Evolutionary conservation across 2,797 vertebrate genomes (phyloP).

Genomic region (Poecilia velifera): DNA sequence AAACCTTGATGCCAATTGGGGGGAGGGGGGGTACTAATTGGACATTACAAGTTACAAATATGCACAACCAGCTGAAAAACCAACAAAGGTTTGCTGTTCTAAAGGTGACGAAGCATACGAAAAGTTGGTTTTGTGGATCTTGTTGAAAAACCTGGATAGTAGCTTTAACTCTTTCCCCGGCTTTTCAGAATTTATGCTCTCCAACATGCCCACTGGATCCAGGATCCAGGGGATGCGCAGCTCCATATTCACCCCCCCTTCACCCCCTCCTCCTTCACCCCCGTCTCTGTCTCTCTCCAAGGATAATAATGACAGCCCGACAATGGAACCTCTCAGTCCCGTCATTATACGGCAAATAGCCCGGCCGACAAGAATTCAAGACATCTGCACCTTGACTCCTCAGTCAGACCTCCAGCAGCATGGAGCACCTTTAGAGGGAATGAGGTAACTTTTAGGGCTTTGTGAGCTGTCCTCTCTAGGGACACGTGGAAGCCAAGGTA

Average conservation of each 20-base stretch:
- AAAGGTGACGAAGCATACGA: not conserved
- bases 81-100: not conserved
- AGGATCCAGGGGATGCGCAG: slow-evolving; percentile 68
- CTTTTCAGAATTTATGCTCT: slow-evolving; percentile 58
- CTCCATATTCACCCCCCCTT: not conserved
- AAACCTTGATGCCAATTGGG: not conserved
- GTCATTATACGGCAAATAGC: slow-evolving; percentile 17
- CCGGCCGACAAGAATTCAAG: not conserved
- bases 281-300: not conserved
- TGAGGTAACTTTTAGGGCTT: not conserved
- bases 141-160: not conserved
- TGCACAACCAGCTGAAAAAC: not conserved
- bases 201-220: slow-evolving; percentile 80
- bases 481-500: slow-evolving; percentile 43
- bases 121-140: not conserved
- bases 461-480: not conserved
- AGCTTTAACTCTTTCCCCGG: slow-evolving; percentile 43
- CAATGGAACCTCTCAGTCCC: slow-evolving; percentile 22
- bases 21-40: not conserved
- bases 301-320: slow-evolving; percentile 37
- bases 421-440: not conserved
- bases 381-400: slow-evolving; percentile 9
- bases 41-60: not conserved
- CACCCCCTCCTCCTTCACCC: slow-evolving; percentile 7
- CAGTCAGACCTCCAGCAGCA: not conserved